phyloP scores from a whole-genome alignment of 2,797 vertebrate genomes.

The Takifugu rubripes region DNA sequence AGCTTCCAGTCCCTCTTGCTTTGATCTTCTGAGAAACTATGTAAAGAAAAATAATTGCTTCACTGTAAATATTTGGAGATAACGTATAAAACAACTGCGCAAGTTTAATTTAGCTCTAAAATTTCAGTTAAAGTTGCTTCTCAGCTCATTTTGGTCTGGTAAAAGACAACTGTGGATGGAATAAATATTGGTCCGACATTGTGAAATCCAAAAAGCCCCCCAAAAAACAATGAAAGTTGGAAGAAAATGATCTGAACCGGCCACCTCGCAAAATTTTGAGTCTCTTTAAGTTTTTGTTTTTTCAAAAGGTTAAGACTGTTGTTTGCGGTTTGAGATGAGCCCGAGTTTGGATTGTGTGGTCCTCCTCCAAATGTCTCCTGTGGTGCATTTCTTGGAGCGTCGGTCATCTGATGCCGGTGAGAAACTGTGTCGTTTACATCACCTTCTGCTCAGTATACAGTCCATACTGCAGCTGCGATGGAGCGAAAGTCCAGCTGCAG shows the following conservation, averaged over 20 bases:
- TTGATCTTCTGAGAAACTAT: conserved; percentile 29
- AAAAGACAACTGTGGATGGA: background rate
- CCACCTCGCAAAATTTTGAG: no score
- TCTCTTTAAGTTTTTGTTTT: background rate
- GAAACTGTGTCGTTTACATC: conserved; percentile 46
- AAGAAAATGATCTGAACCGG: no score
- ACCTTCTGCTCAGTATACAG: conserved; percentile 47
- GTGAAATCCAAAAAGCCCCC: no score
- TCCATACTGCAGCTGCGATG: conserved; percentile 9
- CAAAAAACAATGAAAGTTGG: no score
- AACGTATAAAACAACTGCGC: background rate
- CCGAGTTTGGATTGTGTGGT: conserved; percentile 17
- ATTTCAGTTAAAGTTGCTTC: background rate
- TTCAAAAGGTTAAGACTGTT: background rate
- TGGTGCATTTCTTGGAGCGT: conserved; percentile 26
- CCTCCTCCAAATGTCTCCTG: conserved; percentile 23
- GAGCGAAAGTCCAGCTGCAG: conserved; percentile 45
- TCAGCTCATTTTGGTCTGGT: no score
- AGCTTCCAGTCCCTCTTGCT: conserved; percentile 3
- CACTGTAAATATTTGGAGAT: conserved; percentile 45
- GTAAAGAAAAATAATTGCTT: conserved; percentile 40
- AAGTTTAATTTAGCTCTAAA: background rate
- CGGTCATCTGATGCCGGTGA: conserved; percentile 35
- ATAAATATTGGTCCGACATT: background rate
- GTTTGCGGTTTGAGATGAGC: conserved; percentile 17